Conservation (phyloP, 92 coral and sea anemone genomes). For the Hydrozoanthus gracilis region DNA sequence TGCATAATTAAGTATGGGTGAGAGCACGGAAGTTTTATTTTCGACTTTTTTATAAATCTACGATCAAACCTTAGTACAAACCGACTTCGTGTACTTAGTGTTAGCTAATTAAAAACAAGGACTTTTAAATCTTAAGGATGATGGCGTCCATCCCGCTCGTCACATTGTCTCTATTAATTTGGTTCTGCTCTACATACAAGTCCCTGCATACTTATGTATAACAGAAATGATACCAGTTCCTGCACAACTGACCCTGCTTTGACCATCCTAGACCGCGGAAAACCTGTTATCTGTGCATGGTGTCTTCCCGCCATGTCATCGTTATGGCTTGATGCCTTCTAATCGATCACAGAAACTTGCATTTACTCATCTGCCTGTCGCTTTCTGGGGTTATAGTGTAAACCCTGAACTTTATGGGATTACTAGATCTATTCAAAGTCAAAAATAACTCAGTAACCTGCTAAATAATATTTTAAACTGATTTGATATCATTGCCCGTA, state of each 20-base stretch:
- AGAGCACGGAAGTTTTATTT: too few relatives aligned
- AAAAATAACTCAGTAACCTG: not conserved
- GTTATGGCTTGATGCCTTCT: conserved; percentile 34
- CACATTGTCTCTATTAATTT: not conserved
- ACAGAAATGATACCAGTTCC: conserved; percentile 25
- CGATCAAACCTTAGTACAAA: too few relatives aligned
- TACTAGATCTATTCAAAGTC: not conserved
- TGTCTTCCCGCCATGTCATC: conserved; percentile 49
- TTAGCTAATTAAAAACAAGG: too few relatives aligned
- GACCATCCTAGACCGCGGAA: conserved; percentile 10
- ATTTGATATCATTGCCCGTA: not conserved
- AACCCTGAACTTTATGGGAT: not conserved
- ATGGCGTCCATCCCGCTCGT: conserved; percentile 1
- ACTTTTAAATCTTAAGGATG: too few relatives aligned
- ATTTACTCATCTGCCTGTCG: not conserved
- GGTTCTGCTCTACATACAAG: not conserved
- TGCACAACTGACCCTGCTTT: not conserved
- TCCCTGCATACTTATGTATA: not conserved
- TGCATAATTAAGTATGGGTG: too few relatives aligned
- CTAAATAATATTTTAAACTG: not conserved
- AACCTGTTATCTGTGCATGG: conserved; percentile 30
- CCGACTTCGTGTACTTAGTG: too few relatives aligned
- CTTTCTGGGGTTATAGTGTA: conserved; percentile 6
- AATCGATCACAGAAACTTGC: conserved; percentile 30
- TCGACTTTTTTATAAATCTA: too few relatives aligned